Percentiles rank a stretch among this genome's conserved stretches.
Evolutionary conservation across 35 echinoderm and acorn worm species (phyloP).

Genomic region (Apostichopus parvimensis): DNA sequence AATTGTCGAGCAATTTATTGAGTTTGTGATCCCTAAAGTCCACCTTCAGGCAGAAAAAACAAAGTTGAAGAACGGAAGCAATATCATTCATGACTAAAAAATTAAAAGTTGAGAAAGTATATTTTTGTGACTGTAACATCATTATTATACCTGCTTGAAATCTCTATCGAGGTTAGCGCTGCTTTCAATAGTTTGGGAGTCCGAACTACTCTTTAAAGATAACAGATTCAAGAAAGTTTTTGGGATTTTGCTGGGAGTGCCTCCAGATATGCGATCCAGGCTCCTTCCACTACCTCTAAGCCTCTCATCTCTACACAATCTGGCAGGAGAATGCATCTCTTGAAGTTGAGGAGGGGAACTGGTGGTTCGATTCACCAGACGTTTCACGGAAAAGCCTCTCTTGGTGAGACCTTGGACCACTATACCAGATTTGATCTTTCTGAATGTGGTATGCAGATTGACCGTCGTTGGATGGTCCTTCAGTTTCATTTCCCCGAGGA

Average conservation of each 20-base stretch:
- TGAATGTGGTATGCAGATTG: neutral
- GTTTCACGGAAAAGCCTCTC: neutral
- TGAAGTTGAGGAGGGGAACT: slow-evolving; percentile 31
- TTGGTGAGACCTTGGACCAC: neutral
- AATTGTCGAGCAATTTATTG: too few relatives aligned
- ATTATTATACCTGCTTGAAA: neutral
- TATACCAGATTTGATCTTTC: slow-evolving; percentile 11
- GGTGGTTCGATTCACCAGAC: slow-evolving; percentile 17
- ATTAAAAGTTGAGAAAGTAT: too few relatives aligned
- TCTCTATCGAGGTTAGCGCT: neutral
- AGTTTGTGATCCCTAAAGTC: too few relatives aligned
- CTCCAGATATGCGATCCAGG: slow-evolving; percentile 1
- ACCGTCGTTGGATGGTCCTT: slow-evolving; percentile 4
- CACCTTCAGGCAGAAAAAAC: too few relatives aligned
- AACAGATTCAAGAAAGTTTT: slow-evolving; percentile 23
- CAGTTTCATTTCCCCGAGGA: slow-evolving; percentile 5
- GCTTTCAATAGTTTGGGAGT: neutral
- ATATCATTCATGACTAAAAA: too few relatives aligned
- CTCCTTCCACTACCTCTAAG: neutral
- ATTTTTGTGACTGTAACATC: too few relatives aligned
- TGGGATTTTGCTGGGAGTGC: neutral
- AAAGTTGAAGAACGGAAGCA: too few relatives aligned
- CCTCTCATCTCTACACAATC: neutral
- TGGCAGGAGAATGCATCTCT: neutral
- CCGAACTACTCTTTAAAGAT: neutral